Conservation (phyloP, 2,113 vertebrate species). For the Aramus guarauna region DNA sequence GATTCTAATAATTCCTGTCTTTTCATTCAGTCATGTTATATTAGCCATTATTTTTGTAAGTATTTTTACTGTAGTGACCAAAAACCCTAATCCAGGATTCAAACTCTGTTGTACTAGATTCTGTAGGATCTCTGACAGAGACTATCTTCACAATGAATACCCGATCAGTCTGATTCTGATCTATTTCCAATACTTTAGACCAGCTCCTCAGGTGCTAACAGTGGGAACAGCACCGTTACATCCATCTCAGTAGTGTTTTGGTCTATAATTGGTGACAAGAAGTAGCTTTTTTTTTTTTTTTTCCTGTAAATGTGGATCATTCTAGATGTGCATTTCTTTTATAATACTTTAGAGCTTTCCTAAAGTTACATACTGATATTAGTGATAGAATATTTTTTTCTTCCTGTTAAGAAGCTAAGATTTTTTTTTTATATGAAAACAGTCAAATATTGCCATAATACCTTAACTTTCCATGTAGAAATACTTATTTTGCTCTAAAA, state of each 20-base stretch:
- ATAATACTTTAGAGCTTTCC: neutral
- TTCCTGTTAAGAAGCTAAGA: neutral
- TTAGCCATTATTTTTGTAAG: neutral
- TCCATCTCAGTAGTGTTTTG: neutral
- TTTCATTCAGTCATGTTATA: neutral
- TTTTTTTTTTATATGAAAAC: neutral
- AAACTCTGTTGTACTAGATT: neutral
- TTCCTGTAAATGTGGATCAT: neutral
- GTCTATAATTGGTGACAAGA: neutral
- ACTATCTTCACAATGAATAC: neutral
- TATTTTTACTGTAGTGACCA: neutral
- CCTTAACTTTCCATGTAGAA: neutral
- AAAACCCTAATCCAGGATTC: neutral
- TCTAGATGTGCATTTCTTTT: neutral
- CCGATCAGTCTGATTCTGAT: neutral
- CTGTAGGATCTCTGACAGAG: neutral
- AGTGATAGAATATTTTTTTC: neutral
- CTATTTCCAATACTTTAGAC: neutral
- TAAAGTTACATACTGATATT: neutral
- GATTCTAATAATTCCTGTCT: neutral
- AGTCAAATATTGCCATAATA: neutral
- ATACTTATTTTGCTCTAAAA: neutral
- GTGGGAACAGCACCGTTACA: neutral
- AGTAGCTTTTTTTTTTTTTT: neutral
- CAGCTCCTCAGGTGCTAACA: neutral